Conservation (phyloP, 1,140 invertebrate species). For the Tachypleus tridentatus region DNA sequence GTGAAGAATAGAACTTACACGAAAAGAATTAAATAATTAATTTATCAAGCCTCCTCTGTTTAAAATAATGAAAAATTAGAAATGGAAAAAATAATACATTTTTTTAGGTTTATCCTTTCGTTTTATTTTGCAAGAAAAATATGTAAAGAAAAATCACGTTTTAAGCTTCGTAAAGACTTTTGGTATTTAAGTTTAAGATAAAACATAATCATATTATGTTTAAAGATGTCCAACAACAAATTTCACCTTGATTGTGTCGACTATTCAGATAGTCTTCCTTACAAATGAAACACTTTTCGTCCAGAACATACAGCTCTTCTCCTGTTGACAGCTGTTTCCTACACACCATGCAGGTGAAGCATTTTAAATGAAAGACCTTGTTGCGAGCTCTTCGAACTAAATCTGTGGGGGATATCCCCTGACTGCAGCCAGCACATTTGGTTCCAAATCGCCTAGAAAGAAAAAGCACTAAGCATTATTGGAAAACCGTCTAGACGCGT, state of each 20-base stretch:
- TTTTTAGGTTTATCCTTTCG: too few species aligned
- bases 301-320: conserved; percentile 92
- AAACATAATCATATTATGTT: too few species aligned
- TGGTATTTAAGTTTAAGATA: too few species aligned
- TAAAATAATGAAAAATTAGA: too few species aligned
- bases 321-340: conserved; percentile 92
- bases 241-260: conserved; percentile 39
- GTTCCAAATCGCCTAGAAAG: conserved; percentile 83
- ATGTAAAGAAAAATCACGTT: too few species aligned
- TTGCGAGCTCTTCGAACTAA: conserved; percentile 87
- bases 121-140: too few species aligned
- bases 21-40: too few species aligned
- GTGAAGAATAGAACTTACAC: too few species aligned
- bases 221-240: not conserved
- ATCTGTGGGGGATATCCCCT: conserved; percentile 92
- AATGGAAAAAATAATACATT: too few species aligned
- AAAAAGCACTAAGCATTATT: conserved; percentile 15
- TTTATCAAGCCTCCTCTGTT: too few species aligned
- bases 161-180: too few species aligned
- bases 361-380: conserved; percentile 97
- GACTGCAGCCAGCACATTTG: conserved; percentile 90
- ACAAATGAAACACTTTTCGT: conserved; percentile 97
- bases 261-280: conserved; percentile 92
- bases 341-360: conserved; percentile 95
- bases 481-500: too few species aligned